Evolutionary conservation across 2,888 invertebrate genomes (phyloP), one percentile per base, ranked within the genome.

Genomic region (Tipula vernalis): DNA sequence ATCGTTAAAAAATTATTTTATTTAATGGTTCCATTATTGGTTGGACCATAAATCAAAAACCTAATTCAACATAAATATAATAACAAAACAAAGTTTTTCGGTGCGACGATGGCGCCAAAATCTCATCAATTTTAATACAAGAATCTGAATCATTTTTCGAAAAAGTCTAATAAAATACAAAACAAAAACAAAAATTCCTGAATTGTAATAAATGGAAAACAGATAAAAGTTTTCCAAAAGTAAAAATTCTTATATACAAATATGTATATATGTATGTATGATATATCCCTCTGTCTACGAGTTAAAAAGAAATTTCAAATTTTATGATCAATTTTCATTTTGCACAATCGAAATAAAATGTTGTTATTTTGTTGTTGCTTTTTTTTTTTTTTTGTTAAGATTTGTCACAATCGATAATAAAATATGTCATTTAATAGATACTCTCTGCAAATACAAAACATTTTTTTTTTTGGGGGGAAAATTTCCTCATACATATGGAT

Each of bases 381-480:
- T 28, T 28, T 44, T 44, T 42, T 42, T 42, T 42, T 8, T 47
- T 47, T 71, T 71, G 18, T 71, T 28, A 71, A 71, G 71, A 71
- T 71, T 71, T 71, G 71, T 71, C 71, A 71, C 71, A 71, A 71
- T 71, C 71, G 71, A 28, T 71, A 71, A 8, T 28, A 71, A 71
- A 71, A 71, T 71, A 71, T 71, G 71, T 71, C 71, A 71, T 71
- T 71, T 71, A 71, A 71, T 71, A 71, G 71, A 71, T 71, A 71
- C 28, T 8, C 28, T 8, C 51, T 28, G 28, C 28, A 28, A 28
- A 28, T 28, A 28, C 28, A 28, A 28, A 47, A 0, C 0, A n/a
- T n/a, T 13, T 51, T 51, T 3, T n/a, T 28, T 51, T 51, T 3
- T n/a, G 10, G 71, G 71, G 71, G 71, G 28, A 10, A 51, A 15